Percentiles rank a stretch among this genome's conserved stretches.
phyloP scores from a whole-genome alignment of 2,888 invertebrate species.

The Orchesellides sinensis region DNA sequence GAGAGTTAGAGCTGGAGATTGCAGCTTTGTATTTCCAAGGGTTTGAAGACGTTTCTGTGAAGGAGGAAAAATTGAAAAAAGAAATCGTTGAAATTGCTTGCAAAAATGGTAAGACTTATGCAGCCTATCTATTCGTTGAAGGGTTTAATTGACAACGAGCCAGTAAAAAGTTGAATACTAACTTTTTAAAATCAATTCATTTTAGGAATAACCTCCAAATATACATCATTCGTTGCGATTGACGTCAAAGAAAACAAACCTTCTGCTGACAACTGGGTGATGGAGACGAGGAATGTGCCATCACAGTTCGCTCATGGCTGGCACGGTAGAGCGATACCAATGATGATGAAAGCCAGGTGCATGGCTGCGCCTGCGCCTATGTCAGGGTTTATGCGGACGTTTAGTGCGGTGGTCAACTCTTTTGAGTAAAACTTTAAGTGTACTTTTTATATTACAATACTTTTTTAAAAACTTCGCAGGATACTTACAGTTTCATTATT shows the following conservation, averaged over 20 bases:
- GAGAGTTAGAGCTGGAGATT: slow-evolving; percentile 70
- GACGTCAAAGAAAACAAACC: slow-evolving; percentile 42
- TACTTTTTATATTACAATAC: no score
- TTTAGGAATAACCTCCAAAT: slow-evolving; percentile 70
- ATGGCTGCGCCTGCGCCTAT: not conserved
- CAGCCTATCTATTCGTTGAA: no score
- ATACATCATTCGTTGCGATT: slow-evolving; percentile 72
- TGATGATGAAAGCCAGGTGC: not conserved
- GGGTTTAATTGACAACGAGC: no score
- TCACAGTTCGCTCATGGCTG: slow-evolving; percentile 70
- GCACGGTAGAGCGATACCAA: slow-evolving; percentile 54
- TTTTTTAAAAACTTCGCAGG: no score
- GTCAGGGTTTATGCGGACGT: no score
- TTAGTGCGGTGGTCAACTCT: no score
- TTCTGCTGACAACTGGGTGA: slow-evolving; percentile 67
- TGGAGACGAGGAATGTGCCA: slow-evolving; percentile 70
- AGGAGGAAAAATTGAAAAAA: slow-evolving; percentile 55
- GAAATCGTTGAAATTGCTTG: slow-evolving; percentile 67
- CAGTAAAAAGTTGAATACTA: no score
- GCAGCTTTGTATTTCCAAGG: slow-evolving; percentile 44
- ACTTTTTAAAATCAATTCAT: no score
- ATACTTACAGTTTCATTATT: no score
- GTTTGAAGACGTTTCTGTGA: not conserved
- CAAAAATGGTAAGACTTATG: slow-evolving; percentile 62
- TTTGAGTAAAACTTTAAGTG: no score